phyloP scores from a whole-genome alignment of 2,113 vertebrate genomes.

The Erythrocercus mccallii region DNA sequence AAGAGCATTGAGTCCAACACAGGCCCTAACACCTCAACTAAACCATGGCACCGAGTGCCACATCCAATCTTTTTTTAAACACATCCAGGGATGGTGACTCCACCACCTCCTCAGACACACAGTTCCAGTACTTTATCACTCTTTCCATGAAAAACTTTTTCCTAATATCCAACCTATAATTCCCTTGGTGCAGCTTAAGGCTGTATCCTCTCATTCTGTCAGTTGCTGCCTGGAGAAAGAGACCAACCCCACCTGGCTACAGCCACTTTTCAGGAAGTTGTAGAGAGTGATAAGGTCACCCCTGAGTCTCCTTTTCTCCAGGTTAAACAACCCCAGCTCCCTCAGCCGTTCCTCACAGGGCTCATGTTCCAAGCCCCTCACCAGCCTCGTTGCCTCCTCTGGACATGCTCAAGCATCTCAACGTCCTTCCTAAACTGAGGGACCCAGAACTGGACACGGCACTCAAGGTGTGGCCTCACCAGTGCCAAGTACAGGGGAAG shows the following conservation, averaged over 20 bases:
- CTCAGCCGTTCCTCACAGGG: not conserved
- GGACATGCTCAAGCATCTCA: not conserved
- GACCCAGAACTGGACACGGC: not conserved
- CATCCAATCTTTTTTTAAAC: not conserved
- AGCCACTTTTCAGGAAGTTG: not conserved
- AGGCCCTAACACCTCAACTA: not conserved
- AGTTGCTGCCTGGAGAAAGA: not conserved
- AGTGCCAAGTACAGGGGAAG: accelerated
- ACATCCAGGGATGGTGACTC: not conserved
- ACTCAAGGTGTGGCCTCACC: accelerated
- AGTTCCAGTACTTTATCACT: not conserved
- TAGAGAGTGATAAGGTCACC: too few species aligned
- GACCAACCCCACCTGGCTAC: too few species aligned
- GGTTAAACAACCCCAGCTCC: not conserved
- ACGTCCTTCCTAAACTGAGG: not conserved
- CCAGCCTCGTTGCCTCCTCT: not conserved
- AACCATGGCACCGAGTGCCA: not conserved
- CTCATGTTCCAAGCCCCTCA: not conserved
- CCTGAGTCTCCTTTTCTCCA: not conserved
- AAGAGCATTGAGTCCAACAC: not conserved
- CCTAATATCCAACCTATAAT: not conserved
- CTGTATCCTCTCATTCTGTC: not conserved
- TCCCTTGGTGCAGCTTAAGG: not conserved
- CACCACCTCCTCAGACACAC: accelerated
- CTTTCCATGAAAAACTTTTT: not conserved